Evolutionary conservation across 2,888 invertebrate genomes (phyloP), one percentile per base, ranked within the genome.

Genomic region (Troides oblongomaculatus): DNA sequence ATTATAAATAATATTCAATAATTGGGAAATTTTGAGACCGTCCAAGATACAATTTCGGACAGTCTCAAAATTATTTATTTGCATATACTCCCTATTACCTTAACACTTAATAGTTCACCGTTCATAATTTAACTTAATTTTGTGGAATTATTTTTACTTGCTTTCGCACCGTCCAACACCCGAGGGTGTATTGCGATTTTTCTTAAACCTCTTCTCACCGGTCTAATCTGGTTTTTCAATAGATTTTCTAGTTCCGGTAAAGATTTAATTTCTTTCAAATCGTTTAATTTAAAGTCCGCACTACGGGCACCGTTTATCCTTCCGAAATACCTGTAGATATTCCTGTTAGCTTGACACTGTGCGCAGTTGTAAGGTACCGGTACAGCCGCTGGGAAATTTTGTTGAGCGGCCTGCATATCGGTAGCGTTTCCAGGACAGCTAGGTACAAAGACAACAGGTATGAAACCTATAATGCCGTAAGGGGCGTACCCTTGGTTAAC

Each of bases 381-480:
- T 46, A 94, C 92, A 1, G 94, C 94, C 39, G 93, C 88, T 0
- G 95, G 94, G 84, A 94, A 94, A 78, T 93, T 93, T 71, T 93
- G 91, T 75, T 93, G 93, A 61, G 94, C 93, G 30, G 84, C 89
- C 80, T 86, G 86, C 85, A 88, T 89, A 43, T 86, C 83, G 43
- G 86, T 84, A 7, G 84, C 88, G 65, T 88, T 90, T 39, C 94
- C 94, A 0, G 94, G 94, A 78, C 95, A 95, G 79, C 94, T 94
- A 1, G 96, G 96, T 75, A 95, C 93, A 78, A 96, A 95, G 23
- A 96, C 93, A 4, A 96, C 95, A 0, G 96, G 96, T 75, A 96
- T 93, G 75, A 94, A 95, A 63, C 95, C 96, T 62, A 96, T 93
- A 18, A 94, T 92, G 10, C 95, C 95, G 77, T 94, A 94, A 0